phyloP scores from a whole-genome alignment of 1,140 invertebrate species.

The Philaenus spumarius region DNA sequence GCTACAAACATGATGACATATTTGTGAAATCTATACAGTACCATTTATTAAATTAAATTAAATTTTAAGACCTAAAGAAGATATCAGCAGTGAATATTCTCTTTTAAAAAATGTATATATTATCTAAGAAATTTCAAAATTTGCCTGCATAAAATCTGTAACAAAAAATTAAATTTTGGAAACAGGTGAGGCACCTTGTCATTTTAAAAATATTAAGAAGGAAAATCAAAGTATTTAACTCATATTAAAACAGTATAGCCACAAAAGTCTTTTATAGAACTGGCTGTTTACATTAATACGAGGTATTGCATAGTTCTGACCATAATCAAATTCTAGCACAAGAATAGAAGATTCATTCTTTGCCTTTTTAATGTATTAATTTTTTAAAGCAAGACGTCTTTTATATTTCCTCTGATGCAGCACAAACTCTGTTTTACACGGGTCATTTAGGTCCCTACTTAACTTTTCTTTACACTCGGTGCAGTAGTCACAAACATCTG shows the following conservation, averaged over 20 bases:
- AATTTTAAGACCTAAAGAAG: too few species aligned
- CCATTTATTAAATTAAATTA: neutral
- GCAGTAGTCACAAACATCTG: slow-evolving; percentile 14
- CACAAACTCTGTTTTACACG: slow-evolving; percentile 10
- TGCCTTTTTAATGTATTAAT: neutral
- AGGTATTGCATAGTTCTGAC: slow-evolving; percentile 20
- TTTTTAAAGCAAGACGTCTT: slow-evolving; percentile 5
- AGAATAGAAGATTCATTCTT: slow-evolving; percentile 5
- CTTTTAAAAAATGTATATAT: too few species aligned
- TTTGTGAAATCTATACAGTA: neutral
- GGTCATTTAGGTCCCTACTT: slow-evolving; percentile 5
- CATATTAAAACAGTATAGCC: slow-evolving; percentile 21
- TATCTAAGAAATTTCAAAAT: too few species aligned
- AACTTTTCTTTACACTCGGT: slow-evolving; percentile 16
- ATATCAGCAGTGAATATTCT: too few species aligned
- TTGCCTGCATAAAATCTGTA: too few species aligned
- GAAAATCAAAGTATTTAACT: too few species aligned
- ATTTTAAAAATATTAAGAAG: too few species aligned
- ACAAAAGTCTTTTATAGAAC: slow-evolving; percentile 21
- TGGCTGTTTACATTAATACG: slow-evolving; percentile 16
- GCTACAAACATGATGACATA: neutral
- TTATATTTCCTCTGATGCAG: slow-evolving; percentile 16
- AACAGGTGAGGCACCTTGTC: too few species aligned
- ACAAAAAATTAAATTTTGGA: too few species aligned
- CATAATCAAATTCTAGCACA: slow-evolving; percentile 23